Evolutionary conservation across 2,888 invertebrate species (phyloP).

Genomic region (Mimas tiliae): DNA sequence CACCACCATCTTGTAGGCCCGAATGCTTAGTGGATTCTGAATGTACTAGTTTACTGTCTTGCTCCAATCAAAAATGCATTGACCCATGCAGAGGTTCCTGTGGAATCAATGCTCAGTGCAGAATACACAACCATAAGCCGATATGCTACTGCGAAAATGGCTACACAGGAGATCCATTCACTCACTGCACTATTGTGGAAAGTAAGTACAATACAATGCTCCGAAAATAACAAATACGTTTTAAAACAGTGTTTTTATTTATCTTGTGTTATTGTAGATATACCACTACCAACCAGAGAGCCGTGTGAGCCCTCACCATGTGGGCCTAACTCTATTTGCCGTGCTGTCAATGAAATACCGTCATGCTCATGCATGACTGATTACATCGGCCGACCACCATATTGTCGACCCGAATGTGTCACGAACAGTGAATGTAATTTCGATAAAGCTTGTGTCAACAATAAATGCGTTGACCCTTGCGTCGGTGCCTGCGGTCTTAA

Average conservation of each 20-base stretch:
- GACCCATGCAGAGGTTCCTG: constrained; percentile 93
- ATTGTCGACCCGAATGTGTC: constrained; percentile 93
- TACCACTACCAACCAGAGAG: constrained; percentile 59
- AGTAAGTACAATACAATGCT: constrained; percentile 53
- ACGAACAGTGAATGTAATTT: constrained; percentile 92
- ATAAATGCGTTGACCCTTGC: constrained; percentile 92
- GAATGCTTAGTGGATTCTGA: constrained; percentile 94
- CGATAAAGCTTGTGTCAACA: constrained; percentile 90
- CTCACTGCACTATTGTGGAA: constrained; percentile 80
- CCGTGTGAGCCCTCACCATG: constrained; percentile 91
- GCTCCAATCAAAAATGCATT: constrained; percentile 91
- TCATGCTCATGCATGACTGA: constrained; percentile 90
- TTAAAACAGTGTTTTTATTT: not conserved
- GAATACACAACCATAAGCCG: constrained; percentile 93
- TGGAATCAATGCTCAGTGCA: constrained; percentile 90
- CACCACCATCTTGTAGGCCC: constrained; percentile 91
- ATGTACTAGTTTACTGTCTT: constrained; percentile 89
- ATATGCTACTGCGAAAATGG: constrained; percentile 91
- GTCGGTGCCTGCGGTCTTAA: constrained; percentile 91
- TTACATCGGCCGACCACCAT: constrained; percentile 89
- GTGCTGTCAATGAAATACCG: constrained; percentile 80
- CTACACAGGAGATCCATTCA: constrained; percentile 92
- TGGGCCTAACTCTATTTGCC: constrained; percentile 90
- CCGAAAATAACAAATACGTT: not conserved
- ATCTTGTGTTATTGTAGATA: constrained; percentile 47